Base-by-base conservation (phyloP, 2,888 invertebrate genomes). In the Epiblema foenella region DNA sequence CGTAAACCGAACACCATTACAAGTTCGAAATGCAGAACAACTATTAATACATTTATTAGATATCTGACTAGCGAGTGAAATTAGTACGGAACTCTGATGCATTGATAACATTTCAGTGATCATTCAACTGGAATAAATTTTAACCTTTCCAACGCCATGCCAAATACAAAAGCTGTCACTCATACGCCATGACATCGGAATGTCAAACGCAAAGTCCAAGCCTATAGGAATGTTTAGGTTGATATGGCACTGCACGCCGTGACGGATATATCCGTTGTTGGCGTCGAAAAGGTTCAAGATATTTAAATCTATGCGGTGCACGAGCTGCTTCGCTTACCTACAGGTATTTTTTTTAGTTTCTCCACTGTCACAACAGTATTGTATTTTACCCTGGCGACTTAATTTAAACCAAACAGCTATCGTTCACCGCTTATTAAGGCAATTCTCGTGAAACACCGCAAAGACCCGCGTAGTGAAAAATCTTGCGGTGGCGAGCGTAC, bases 391-490 rank as follows among this genome's bases (percentile, higher is more conserved):
- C 57, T 56, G 58, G 73, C 69, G 52, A 74, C 75, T 75, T 69
- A 74, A 75, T 73, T 78, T 74, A 75, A 79, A 78, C 73, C 76
- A 71, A 74, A 68, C 70, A 66, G 73, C 77, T 39, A 72, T 74
- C 77, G 82, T 79, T 81, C 80, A 77, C 77, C 79, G 78, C 79
- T 78, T 84, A 84, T 85, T 84, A 83, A 81, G 83, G 77, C 84
- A 78, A 85, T 85, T 83, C 81, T 82, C 83, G 79, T 81, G 75
- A 79, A 78, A 74, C 78, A 81, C 83, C 84, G 79, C 84, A 86
- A 84, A 84, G 80, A 78, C 80, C 76, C 73, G 77, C 76, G 81
- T 84, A 83, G 85, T 85, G 87, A 86, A 87, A 86, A 87, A 85
- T 84, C 84, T 83, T 81, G 81, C 81, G 82, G 82, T 78, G 80